phyloP scores from a whole-genome alignment of 2,797 vertebrate species.

The Paedocypris micromegethes region DNA sequence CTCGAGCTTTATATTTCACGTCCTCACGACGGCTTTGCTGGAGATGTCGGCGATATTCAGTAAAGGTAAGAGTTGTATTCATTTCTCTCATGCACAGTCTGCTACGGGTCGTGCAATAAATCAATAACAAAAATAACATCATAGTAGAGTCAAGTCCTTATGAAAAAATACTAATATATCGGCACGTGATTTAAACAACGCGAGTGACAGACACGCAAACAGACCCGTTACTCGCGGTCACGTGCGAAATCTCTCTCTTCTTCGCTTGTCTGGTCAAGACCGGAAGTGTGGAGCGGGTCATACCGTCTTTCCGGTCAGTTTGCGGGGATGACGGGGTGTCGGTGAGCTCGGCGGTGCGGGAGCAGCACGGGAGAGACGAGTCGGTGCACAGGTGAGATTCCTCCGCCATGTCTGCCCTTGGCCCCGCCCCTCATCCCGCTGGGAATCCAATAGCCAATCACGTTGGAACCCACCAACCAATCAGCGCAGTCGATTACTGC shows the following conservation, averaged over 20 bases:
- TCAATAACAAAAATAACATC: background rate
- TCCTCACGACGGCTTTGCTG: background rate
- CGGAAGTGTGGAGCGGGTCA: slow-evolving; percentile 51
- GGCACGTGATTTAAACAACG: too few species aligned
- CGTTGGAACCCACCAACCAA: too few species aligned
- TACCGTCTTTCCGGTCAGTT: slow-evolving; percentile 67
- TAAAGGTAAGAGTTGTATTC: slow-evolving; percentile 13
- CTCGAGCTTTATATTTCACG: background rate
- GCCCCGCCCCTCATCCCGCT: background rate
- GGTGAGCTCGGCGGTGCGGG: slow-evolving; percentile 59
- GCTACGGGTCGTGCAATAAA: background rate
- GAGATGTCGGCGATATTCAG: slow-evolving; percentile 16
- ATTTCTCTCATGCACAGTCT: background rate
- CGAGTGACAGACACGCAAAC: too few species aligned
- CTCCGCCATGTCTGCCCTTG: background rate
- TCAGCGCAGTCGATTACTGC: too few species aligned
- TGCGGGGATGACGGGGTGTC: slow-evolving; percentile 69
- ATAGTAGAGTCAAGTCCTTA: background rate
- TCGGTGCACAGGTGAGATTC: slow-evolving; percentile 75
- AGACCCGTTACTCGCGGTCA: too few species aligned
- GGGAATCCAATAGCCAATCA: too few species aligned
- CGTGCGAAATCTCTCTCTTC: background rate
- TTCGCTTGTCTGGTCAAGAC: slow-evolving; percentile 51
- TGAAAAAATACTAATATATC: too few species aligned
- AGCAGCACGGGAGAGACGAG: slow-evolving; percentile 84